Conservation (phyloP, 2,888 invertebrate species). For the Rhagonycha lutea region DNA sequence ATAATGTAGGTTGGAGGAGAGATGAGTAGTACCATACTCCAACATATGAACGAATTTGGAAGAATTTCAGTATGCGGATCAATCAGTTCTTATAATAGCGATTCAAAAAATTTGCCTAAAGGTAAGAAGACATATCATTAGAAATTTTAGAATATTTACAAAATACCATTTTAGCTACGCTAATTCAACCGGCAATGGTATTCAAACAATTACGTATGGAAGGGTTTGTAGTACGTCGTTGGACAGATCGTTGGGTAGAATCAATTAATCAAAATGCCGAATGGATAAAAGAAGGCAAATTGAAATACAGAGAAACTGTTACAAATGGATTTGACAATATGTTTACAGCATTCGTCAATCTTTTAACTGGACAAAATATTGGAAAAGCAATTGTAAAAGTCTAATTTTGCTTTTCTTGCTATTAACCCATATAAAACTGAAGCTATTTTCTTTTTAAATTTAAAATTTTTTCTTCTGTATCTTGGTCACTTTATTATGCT, state of each 20-base stretch:
- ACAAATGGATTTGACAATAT: slow-evolving; percentile 70
- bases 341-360: slow-evolving; percentile 69
- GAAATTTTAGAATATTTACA: neutral
- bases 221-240: slow-evolving; percentile 63
- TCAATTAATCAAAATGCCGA: slow-evolving; percentile 64
- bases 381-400: slow-evolving; percentile 74
- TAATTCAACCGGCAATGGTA: slow-evolving; percentile 62
- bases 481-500: no score
- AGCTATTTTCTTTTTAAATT: no score
- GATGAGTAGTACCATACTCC: slow-evolving; percentile 62
- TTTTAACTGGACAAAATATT: slow-evolving; percentile 65
- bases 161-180: slow-evolving; percentile 43
- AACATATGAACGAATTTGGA: slow-evolving; percentile 66
- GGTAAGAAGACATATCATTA: slow-evolving; percentile 21
- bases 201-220: slow-evolving; percentile 64
- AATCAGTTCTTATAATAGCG: slow-evolving; percentile 66
- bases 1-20: slow-evolving; percentile 65
- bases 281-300: slow-evolving; percentile 68
- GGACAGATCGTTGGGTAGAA: slow-evolving; percentile 63
- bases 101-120: slow-evolving; percentile 35
- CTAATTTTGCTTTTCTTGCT: neutral
- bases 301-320: slow-evolving; percentile 70
- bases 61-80: slow-evolving; percentile 70
- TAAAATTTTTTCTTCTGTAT: no score
- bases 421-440: no score